phyloP scores from a whole-genome alignment of 2,113 vertebrate genomes.

The Tetraodon nigroviridis region DNA sequence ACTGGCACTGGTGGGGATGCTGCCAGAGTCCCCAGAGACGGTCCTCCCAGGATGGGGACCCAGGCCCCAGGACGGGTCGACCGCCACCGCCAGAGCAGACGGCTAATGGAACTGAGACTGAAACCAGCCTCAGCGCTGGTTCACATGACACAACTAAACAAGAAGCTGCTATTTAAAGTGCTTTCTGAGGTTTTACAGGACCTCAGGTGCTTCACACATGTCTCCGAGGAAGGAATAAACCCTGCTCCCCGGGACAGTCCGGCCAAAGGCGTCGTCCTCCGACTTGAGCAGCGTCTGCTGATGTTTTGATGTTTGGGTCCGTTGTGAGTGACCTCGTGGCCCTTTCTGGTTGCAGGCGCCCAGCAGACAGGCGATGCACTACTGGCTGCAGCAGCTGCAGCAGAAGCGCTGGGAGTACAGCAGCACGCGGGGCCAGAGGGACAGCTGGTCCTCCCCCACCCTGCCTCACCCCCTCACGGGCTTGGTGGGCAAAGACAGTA shows the following conservation, averaged over 20 bases:
- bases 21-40: background rate
- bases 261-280: too few species aligned
- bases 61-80: conserved; percentile 26
- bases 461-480: conserved; percentile 76
- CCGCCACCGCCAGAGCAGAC: too few species aligned
- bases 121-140: conserved; percentile 52
- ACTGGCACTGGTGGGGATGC: background rate
- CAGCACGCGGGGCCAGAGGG: conserved; percentile 77
- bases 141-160: conserved; percentile 39
- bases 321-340: background rate
- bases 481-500: conserved; percentile 87
- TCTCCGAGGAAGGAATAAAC: too few species aligned
- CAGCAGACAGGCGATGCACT: conserved; percentile 86
- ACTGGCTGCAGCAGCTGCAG: conserved; percentile 94
- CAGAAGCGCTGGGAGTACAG: conserved; percentile 97
- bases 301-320: background rate
- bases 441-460: conserved; percentile 76
- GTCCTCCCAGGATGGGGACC: conserved; percentile 35
- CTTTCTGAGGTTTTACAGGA: background rate
- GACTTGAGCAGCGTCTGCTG: background rate
- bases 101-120: conserved; percentile 70
- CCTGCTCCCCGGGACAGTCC: too few species aligned
- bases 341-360: conserved; percentile 75
- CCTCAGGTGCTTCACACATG: too few species aligned
- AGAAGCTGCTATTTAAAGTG: conserved; percentile 8